A percentile compares a stretch with the other conserved stretches of the same genome.
Evolutionary conservation across 1,140 invertebrate species (phyloP).

Genomic region (Conopomorpha cramerella): DNA sequence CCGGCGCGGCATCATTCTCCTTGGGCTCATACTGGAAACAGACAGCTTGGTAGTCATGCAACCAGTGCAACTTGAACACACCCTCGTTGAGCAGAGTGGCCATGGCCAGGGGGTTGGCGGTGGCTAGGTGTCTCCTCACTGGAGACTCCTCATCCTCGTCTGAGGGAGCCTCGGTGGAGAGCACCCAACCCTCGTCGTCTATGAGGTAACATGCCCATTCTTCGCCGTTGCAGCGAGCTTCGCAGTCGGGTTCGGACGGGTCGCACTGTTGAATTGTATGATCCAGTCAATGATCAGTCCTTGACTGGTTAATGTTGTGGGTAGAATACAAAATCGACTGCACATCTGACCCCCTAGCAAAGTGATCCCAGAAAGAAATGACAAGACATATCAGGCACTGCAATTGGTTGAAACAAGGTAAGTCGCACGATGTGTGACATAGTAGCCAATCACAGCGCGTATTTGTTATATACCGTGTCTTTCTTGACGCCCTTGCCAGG

Average conservation of each 20-base stretch:
- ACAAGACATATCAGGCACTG: no score
- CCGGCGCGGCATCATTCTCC: constrained; percentile 11
- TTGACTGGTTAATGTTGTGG: no score
- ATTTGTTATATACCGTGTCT: no score
- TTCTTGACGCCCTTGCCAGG: no score
- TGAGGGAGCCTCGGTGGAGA: constrained; percentile 11
- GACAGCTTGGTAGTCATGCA: constrained; percentile 44
- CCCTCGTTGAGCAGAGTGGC: constrained; percentile 22
- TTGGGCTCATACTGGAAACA: constrained; percentile 28
- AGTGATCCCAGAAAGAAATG: no score
- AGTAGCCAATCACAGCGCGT: no score
- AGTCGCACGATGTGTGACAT: no score
- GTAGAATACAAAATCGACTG: no score
- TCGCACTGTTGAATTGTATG: no score
- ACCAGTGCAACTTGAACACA: constrained; percentile 33
- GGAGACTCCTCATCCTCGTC: constrained; percentile 8
- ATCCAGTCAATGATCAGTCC: no score
- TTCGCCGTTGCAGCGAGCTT: constrained; percentile 23
- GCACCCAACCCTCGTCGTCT: constrained; percentile 37
- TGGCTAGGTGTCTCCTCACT: constrained; percentile 23
- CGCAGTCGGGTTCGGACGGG: constrained; percentile 22
- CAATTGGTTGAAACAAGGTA: no score
- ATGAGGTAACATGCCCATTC: constrained; percentile 33
- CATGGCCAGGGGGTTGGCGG: constrained; percentile 27
- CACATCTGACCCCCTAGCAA: no score